Percentiles rank a stretch among this genome's conserved stretches.
phyloP scores from a whole-genome alignment of 1,140 invertebrate genomes.

The Ericerus pela region DNA sequence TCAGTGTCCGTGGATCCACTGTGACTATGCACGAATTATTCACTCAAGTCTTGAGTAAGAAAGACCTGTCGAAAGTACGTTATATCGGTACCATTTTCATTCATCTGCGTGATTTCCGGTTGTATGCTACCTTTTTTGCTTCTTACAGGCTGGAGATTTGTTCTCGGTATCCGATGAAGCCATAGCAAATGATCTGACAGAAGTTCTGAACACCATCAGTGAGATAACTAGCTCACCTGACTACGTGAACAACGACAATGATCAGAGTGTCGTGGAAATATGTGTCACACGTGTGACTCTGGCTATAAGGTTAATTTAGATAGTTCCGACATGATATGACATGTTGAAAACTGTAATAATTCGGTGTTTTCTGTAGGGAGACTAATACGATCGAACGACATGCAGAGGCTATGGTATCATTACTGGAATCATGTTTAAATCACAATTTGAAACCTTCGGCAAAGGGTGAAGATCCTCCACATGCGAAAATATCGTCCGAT shows the following conservation, averaged over 20 bases:
- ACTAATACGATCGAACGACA: constrained; percentile 74
- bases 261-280: constrained; percentile 86
- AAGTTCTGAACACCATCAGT: constrained; percentile 61
- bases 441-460: constrained; percentile 70
- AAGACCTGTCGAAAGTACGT: constrained; percentile 60
- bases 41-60: constrained; percentile 66
- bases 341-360: background rate
- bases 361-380: constrained; percentile 42
- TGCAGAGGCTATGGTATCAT: constrained; percentile 58
- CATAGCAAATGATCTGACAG: constrained; percentile 70
- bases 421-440: constrained; percentile 73
- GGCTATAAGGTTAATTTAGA: constrained; percentile 46
- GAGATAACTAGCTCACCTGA: constrained; percentile 62
- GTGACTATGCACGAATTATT: constrained; percentile 77
- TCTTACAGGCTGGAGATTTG: constrained; percentile 60
- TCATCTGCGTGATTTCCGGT: too few species aligned
- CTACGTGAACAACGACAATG: constrained; percentile 72
- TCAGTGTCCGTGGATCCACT: too few species aligned
- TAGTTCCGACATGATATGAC: background rate
- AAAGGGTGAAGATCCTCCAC: constrained; percentile 73
- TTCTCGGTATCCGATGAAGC: constrained; percentile 72
- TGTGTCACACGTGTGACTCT: constrained; percentile 76
- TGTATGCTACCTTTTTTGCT: constrained; percentile 5
- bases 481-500: constrained; percentile 89
- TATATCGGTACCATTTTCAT: too few species aligned